Percentiles rank a stretch among this genome's conserved stretches.
Evolutionary conservation across 2,113 vertebrate genomes (phyloP).

Genomic region (Poeciliopsis turrubarensis): DNA sequence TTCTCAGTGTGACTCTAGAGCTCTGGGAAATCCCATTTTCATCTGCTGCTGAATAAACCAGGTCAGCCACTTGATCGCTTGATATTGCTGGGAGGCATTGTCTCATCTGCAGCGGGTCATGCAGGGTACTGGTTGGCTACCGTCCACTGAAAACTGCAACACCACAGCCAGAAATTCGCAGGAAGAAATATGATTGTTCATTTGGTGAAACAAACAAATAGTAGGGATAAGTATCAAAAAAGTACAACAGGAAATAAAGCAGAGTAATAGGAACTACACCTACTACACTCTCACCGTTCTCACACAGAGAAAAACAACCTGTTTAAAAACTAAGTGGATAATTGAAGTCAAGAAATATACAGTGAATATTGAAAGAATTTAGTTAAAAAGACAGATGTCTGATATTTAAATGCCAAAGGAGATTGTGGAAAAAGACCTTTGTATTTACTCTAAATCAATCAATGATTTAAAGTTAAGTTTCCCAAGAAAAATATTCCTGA

Average conservation of each 20-base stretch:
- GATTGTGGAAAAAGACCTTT: background rate
- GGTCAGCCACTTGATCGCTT: conserved; percentile 60
- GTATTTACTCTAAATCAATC: too few relatives aligned
- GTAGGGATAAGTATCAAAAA: background rate
- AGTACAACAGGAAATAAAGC: background rate
- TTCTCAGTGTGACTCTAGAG: conserved; percentile 48
- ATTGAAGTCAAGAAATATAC: background rate
- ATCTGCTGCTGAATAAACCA: conserved; percentile 60
- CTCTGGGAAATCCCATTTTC: conserved; percentile 58
- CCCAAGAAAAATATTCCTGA: too few relatives aligned
- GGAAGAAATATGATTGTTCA: background rate
- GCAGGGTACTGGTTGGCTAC: conserved; percentile 25
- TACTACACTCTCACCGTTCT: too few relatives aligned
- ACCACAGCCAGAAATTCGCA: conserved; percentile 11
- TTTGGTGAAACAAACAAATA: background rate
- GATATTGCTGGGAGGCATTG: conserved; percentile 30
- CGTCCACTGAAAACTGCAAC: conserved; percentile 16
- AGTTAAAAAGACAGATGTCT: background rate
- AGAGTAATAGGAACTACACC: too few relatives aligned
- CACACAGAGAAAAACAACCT: too few relatives aligned
- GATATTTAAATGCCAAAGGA: background rate
- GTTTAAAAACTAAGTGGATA: background rate
- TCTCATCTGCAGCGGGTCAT: conserved; percentile 37
- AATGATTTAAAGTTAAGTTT: too few relatives aligned
- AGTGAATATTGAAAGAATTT: background rate